Evolutionary conservation across 2,797 vertebrate species (phyloP), one percentile per base, ranked within the genome.

Genomic region (Champsocephalus esox): DNA sequence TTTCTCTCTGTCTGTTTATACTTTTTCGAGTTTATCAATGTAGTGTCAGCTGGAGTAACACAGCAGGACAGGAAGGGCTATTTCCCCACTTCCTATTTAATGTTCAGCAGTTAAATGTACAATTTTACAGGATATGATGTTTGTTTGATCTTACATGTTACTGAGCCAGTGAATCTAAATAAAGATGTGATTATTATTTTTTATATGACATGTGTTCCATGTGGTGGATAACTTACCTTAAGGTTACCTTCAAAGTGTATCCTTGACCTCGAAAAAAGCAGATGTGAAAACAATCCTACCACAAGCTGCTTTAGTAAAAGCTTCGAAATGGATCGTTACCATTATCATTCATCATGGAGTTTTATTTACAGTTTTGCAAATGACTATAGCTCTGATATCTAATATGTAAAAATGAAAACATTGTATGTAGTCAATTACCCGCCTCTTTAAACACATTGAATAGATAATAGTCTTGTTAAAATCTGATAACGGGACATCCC

Each of bases 51-150:
- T 81, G 28, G 24, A n/a, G 62, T 69, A 58, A 21, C 79, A 32
- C 78, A 88, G 83, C 77, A 68, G 67, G 80, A 81, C 79, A 88
- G 87, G 86, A 92, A 88, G 58, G 1, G 44, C 46, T 75, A 38
- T 88, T 87, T 91, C 72, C 66, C 56, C 64, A 87, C 44, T 81
- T 87, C 73, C 78, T 79, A 10, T 86, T 86, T 84, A 60, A 72
- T 34, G 48, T 70, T 44, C 50, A 38, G 52, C 52, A 50, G 52
- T 55, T 65, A 48, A 45, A 65, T 83, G 66, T 75, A 71, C 49
- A 77, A 16, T 79, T 81, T 69, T 24, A 72, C 69, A 74, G 82
- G 79, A 89, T 61, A 12, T 61, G n/a, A 68, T 77, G 66, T 79
- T 64, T 79, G 21, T 84, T 85, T 79, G 57, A 72, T 80, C 56